Evolutionary conservation across 2,888 invertebrate species (phyloP).

Genomic region (Sussaba pulchella): DNA sequence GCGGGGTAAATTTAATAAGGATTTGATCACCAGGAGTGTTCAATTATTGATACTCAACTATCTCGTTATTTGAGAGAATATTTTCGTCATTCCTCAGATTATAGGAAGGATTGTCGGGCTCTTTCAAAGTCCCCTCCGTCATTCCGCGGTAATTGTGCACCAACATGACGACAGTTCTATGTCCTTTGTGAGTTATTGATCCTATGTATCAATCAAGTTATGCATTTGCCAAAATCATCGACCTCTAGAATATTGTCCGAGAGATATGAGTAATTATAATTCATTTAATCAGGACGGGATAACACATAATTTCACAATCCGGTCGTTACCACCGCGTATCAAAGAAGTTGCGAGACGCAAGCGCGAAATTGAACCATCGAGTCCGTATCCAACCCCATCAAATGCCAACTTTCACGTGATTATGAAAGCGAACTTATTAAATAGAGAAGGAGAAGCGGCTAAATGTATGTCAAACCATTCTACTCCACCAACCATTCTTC

Average conservation of each 20-base stretch:
- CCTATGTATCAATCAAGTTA: no score
- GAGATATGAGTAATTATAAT: background rate
- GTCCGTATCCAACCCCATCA: background rate
- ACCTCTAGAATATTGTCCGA: background rate
- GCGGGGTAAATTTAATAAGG: background rate
- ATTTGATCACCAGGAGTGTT: background rate
- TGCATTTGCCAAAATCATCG: background rate
- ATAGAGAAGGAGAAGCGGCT: background rate
- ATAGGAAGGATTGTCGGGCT: background rate
- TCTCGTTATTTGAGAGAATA: background rate
- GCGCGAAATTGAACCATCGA: background rate
- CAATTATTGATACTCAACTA: background rate
- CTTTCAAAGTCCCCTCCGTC: background rate
- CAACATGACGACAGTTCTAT: background rate
- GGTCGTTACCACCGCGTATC: conserved; percentile 2
- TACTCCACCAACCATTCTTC: no score
- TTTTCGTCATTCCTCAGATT: background rate
- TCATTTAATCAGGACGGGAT: background rate
- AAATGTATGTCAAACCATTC: background rate
- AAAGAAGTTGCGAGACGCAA: background rate
- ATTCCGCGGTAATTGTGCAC: background rate
- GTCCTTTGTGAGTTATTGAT: background rate
- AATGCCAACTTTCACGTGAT: background rate
- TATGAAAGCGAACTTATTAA: background rate
- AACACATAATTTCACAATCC: background rate